These are phyloP conservation scores for Hoplostethus mediterraneus DNA, from an alignment of 2,797 vertebrate genomes.

Conservation along the genomic window DNA sequence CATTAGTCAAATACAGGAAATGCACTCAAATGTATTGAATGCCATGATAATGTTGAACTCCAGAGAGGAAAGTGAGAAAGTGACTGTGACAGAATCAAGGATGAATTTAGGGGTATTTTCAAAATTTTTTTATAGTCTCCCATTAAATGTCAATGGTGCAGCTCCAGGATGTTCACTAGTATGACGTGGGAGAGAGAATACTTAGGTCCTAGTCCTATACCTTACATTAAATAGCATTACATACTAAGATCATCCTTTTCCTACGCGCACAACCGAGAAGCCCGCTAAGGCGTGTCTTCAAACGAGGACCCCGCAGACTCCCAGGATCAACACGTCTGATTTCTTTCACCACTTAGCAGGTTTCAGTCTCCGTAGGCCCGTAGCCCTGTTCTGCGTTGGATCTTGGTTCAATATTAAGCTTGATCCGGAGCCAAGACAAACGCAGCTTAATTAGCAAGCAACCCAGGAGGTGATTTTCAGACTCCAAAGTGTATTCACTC, in stretches of 20 bases:
- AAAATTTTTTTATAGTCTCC: background rate
- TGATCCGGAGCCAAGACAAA: slow-evolving; percentile 77
- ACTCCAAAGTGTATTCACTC: slow-evolving; percentile 62
- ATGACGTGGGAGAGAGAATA: background rate
- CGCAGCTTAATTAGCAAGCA: slow-evolving; percentile 75
- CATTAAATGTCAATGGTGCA: background rate
- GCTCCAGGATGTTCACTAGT: background rate
- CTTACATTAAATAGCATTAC: background rate
- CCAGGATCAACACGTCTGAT: slow-evolving; percentile 60
- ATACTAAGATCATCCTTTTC: background rate
- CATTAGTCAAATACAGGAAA: too few species aligned
- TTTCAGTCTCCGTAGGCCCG: slow-evolving; percentile 44
- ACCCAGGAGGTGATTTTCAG: slow-evolving; percentile 61
- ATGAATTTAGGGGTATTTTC: background rate
- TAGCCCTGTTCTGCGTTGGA: slow-evolving; percentile 57
- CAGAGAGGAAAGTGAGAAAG: background rate
- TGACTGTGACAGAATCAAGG: background rate
- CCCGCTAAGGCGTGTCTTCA: slow-evolving; percentile 19
- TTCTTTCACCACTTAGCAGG: slow-evolving; percentile 56
- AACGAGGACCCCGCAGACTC: slow-evolving; percentile 49
- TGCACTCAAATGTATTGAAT: slow-evolving; percentile 2
- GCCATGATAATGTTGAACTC: background rate
- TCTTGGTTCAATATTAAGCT: slow-evolving; percentile 76
- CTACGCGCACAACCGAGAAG: background rate
- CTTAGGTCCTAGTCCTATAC: too few species aligned